A percentile compares a stretch with the other conserved stretches of the same genome.
These are phyloP conservation scores for Neolamprologus sp. DNA, from an alignment of 2,113 vertebrate species.

Conservation along the genomic window DNA sequence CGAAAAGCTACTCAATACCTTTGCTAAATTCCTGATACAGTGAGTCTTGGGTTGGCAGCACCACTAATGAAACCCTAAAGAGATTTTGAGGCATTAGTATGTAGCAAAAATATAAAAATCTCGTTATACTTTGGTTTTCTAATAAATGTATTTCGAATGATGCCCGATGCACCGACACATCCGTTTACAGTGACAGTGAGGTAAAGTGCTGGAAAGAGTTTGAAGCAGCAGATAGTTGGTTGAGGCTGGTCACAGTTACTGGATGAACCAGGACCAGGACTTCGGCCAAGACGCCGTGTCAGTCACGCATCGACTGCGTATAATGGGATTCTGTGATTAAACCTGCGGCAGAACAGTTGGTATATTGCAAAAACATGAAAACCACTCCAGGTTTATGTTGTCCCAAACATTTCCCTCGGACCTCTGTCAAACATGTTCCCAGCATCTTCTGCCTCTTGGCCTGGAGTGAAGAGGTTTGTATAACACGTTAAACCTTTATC, in stretches of 20 bases:
- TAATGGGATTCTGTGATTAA: background rate
- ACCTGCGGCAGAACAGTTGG: background rate
- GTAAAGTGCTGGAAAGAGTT: background rate
- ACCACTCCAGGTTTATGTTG: background rate
- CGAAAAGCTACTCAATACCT: background rate
- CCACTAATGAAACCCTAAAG: background rate
- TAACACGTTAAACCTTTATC: slow-evolving; percentile 1
- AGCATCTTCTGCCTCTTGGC: background rate
- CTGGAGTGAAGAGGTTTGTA: slow-evolving; percentile 2
- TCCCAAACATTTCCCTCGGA: background rate
- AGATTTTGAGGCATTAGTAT: background rate
- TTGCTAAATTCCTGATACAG: background rate
- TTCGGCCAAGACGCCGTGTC: slow-evolving; percentile 2
- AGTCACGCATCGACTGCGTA: background rate
- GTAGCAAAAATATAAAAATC: background rate
- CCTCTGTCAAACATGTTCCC: background rate
- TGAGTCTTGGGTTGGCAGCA: background rate
- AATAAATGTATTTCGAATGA: background rate
- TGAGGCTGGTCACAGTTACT: background rate
- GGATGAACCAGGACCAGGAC: background rate
- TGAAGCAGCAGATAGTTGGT: slow-evolving; percentile 40
- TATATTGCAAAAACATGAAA: background rate
- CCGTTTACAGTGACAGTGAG: background rate
- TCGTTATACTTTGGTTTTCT: background rate
- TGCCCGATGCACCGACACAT: background rate